Evolutionary conservation across 1,140 invertebrate species (phyloP).

Genomic region (Brachionus plicatilis): DNA sequence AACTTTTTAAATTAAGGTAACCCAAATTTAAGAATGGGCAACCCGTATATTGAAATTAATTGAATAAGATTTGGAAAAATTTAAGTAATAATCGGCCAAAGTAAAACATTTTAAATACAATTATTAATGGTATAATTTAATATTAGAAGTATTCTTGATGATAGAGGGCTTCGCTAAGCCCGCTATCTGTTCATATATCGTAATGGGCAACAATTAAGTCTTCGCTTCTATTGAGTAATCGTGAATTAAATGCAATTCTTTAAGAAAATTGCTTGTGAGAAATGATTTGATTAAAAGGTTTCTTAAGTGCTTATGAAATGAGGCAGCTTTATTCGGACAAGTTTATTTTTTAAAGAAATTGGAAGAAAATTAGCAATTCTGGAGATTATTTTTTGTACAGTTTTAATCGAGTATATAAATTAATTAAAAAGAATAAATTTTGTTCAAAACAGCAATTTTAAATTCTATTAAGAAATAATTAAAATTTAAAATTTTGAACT

Average conservation of each 20-base stretch:
- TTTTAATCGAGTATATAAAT: neutral
- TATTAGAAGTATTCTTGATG: neutral
- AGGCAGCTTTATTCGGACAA: neutral
- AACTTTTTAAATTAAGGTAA: neutral
- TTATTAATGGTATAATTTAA: neutral
- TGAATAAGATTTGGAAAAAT: neutral
- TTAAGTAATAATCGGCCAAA: neutral
- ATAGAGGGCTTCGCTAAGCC: neutral
- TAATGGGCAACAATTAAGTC: neutral
- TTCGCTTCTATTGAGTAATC: neutral
- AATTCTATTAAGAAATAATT: neutral
- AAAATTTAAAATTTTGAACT: conserved; percentile 37
- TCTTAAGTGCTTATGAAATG: neutral
- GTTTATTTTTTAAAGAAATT: conserved; percentile 4
- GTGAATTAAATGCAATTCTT: neutral
- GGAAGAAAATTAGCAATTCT: neutral
- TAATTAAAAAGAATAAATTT: neutral
- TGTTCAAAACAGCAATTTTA: conserved; percentile 1
- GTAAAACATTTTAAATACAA: neutral
- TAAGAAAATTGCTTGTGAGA: neutral
- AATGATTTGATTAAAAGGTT: neutral
- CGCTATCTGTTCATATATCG: neutral
- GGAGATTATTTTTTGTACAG: neutral
- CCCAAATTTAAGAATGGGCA: neutral
- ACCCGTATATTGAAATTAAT: neutral